phyloP scores from a whole-genome alignment of 1,140 invertebrate species.

The Euura lappo region DNA sequence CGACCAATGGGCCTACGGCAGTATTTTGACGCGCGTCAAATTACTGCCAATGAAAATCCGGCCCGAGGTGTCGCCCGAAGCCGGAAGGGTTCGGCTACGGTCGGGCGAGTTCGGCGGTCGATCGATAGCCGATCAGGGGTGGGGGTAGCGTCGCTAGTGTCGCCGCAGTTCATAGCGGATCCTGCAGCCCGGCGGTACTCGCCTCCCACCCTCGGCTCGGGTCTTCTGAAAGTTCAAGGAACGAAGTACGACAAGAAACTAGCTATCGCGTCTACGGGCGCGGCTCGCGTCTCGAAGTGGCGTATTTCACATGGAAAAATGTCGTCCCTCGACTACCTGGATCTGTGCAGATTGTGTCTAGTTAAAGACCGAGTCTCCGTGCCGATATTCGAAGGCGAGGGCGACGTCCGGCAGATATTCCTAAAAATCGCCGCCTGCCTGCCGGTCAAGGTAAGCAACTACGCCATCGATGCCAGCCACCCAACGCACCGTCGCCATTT shows the following conservation, averaged over 20 bases:
- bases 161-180: not conserved
- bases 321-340: slow-evolving; percentile 61
- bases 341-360: slow-evolving; percentile 66
- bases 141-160: not conserved
- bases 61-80: not conserved
- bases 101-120: not conserved
- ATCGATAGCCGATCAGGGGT: not conserved
- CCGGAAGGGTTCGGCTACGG: not conserved
- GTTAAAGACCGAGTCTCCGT: slow-evolving; percentile 65
- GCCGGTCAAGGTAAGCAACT: slow-evolving; percentile 67
- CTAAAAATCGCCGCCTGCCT: slow-evolving; percentile 66
- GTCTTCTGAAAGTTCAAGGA: slow-evolving; percentile 2
- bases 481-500: slow-evolving; percentile 24
- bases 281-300: slow-evolving; percentile 40
- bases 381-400: slow-evolving; percentile 65
- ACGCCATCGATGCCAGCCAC: slow-evolving; percentile 47
- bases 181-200: not conserved
- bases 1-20: no score
- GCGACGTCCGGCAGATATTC: slow-evolving; percentile 63
- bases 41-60: no score
- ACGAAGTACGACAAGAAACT: not conserved
- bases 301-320: slow-evolving; percentile 48
- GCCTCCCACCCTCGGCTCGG: not conserved
- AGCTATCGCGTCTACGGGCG: slow-evolving; percentile 29
- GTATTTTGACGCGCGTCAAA: no score